Evolutionary conservation across 2,113 vertebrate species (phyloP).

Genomic region (Sinocyclocheilus anophthalmus): DNA sequence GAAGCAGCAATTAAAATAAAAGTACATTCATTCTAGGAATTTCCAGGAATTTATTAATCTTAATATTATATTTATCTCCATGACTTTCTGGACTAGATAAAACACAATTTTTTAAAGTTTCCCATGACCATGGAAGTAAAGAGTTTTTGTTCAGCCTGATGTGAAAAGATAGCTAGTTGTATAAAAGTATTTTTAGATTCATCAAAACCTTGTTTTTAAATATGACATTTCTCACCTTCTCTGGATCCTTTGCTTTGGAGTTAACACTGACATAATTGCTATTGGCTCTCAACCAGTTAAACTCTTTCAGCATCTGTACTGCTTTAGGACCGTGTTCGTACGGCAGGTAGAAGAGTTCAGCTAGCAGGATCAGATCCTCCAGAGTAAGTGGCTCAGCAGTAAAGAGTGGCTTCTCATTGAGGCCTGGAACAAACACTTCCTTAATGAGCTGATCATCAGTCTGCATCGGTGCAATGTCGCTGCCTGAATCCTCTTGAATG

Average conservation of each 20-base stretch:
- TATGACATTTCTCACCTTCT: conserved; percentile 81
- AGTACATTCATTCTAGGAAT: not conserved
- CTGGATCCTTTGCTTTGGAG: conserved; percentile 88
- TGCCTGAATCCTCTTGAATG: conserved; percentile 90
- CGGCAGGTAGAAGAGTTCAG: conserved; percentile 96
- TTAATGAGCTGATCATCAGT: conserved; percentile 93
- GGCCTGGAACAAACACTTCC: conserved; percentile 89
- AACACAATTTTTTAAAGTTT: not conserved
- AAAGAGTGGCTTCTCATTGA: conserved; percentile 87
- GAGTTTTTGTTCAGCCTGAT: too few relatives aligned
- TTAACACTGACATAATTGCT: conserved; percentile 96
- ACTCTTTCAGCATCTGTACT: conserved; percentile 95
- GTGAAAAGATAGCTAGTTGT: too few relatives aligned
- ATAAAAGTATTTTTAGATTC: too few relatives aligned
- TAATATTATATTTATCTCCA: not conserved
- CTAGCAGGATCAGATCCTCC: conserved; percentile 91
- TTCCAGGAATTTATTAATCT: not conserved
- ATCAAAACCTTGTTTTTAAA: not conserved
- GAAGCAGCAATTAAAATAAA: not conserved
- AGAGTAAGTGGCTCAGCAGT: conserved; percentile 85
- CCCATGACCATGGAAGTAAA: too few relatives aligned
- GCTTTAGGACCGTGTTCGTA: conserved; percentile 97
- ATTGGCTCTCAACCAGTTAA: conserved; percentile 96
- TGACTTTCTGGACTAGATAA: not conserved
- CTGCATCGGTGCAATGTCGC: conserved; percentile 94